Percentiles rank a stretch among this genome's conserved stretches.
Conservation (phyloP, 2,888 invertebrate genomes). For the Salticus scenicus region DNA sequence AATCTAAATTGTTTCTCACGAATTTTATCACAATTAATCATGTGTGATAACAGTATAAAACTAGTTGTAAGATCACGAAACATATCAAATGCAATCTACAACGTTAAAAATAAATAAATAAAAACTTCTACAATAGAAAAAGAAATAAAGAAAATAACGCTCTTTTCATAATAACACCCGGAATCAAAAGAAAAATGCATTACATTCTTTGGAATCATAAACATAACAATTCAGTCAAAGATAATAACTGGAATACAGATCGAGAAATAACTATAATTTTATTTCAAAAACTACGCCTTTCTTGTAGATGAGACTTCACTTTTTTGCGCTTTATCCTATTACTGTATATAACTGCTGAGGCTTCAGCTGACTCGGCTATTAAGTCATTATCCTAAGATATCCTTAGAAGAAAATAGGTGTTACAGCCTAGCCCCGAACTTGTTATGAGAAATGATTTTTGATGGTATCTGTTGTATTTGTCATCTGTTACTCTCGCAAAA, state of each 20-base stretch:
- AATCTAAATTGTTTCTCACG: too few species aligned
- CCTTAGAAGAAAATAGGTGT: background rate
- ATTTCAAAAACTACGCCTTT: background rate
- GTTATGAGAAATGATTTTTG: conserved; percentile 17
- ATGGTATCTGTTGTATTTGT: background rate
- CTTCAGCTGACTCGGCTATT: background rate
- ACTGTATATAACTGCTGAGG: background rate
- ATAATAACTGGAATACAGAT: conserved; percentile 15
- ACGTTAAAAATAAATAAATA: too few species aligned
- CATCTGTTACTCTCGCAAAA: conserved; percentile 1
- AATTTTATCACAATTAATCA: too few species aligned
- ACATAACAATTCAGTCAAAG: background rate
- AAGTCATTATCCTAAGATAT: conserved; percentile 14
- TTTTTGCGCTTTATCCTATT: background rate
- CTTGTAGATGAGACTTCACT: background rate
- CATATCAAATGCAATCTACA: too few species aligned
- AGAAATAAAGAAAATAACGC: too few species aligned
- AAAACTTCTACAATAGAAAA: too few species aligned
- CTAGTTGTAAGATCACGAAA: too few species aligned
- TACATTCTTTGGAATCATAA: too few species aligned
- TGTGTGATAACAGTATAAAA: too few species aligned
- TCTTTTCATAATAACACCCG: too few species aligned
- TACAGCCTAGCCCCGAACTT: background rate
- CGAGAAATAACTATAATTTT: conserved; percentile 7
- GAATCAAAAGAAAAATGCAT: too few species aligned